Evolutionary conservation across 1,140 invertebrate species (phyloP).

Genomic region (Diachasmimorpha longicaudata): DNA sequence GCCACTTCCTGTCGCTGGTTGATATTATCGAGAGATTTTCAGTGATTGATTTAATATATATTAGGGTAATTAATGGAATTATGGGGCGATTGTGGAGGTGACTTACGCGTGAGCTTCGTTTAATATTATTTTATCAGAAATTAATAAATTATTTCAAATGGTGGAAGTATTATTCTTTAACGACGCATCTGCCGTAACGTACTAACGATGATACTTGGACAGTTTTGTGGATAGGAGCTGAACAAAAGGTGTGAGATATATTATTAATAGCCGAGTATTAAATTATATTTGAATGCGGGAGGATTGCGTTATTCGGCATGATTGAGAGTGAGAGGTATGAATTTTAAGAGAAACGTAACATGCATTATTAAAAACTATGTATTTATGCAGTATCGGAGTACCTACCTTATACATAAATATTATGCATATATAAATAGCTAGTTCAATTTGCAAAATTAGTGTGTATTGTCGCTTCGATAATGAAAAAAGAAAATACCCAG

Average conservation of each 20-base stretch:
- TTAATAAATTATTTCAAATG: constrained; percentile 3
- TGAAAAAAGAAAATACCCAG: constrained; percentile 45
- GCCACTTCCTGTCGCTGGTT: neutral
- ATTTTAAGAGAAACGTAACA: constrained; percentile 39
- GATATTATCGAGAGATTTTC: neutral
- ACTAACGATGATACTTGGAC: neutral
- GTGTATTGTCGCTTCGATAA: constrained; percentile 56
- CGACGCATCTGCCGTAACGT: constrained; percentile 18
- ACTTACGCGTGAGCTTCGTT: constrained; percentile 24
- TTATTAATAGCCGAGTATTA: neutral
- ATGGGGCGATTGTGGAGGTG: neutral
- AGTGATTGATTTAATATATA: too few relatives aligned
- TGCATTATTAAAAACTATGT: constrained; percentile 54
- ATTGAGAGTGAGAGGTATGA: constrained; percentile 11
- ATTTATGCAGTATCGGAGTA: constrained; percentile 52
- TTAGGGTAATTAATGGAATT: neutral
- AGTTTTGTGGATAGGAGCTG: constrained; percentile 4
- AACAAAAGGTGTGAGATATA: neutral
- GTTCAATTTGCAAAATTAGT: constrained; percentile 60
- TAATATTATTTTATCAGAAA: constrained; percentile 14
- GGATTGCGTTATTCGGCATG: constrained; percentile 25
- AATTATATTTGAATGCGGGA: neutral
- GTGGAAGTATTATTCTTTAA: neutral
- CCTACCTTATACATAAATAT: constrained; percentile 51
- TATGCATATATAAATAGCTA: constrained; percentile 58